Evolutionary conservation across 2,797 vertebrate genomes (phyloP).

Genomic region (Tenualosa ilisha): DNA sequence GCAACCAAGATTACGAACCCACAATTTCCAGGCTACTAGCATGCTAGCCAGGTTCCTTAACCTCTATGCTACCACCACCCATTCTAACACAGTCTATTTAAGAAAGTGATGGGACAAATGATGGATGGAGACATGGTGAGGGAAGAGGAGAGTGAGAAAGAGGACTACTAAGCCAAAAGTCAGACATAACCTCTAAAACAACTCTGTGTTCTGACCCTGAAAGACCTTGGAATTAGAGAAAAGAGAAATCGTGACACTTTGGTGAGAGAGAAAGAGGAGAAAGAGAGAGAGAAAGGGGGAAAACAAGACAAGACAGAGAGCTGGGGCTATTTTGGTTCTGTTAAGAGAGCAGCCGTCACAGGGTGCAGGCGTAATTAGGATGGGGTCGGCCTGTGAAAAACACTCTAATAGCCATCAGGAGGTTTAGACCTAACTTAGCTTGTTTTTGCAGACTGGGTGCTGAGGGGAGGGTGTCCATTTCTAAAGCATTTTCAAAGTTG

Average conservation of each 20-base stretch:
- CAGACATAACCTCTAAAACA: not conserved
- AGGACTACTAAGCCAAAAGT: not conserved
- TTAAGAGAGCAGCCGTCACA: not conserved
- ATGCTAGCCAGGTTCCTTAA: too few species aligned
- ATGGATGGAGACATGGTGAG: not conserved
- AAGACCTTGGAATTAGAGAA: not conserved
- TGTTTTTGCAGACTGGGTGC: not conserved
- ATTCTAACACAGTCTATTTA: too few species aligned
- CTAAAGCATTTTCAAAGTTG: not conserved
- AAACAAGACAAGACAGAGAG: constrained; percentile 30
- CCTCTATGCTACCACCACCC: too few species aligned
- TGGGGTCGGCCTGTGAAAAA: constrained; percentile 8
- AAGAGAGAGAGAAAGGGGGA: not conserved
- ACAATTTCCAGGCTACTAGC: too few species aligned
- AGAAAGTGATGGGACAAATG: not conserved
- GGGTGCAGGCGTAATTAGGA: not conserved
- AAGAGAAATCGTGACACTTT: not conserved
- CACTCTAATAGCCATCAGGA: not conserved
- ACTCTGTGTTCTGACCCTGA: not conserved
- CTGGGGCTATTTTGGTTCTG: not conserved
- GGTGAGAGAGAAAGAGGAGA: not conserved
- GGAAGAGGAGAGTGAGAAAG: not conserved
- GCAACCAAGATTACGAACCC: too few species aligned
- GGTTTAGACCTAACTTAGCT: not conserved
- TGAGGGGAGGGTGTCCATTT: not conserved